Conservation (phyloP, 2,113 vertebrate genomes). For the Rana temporaria region DNA sequence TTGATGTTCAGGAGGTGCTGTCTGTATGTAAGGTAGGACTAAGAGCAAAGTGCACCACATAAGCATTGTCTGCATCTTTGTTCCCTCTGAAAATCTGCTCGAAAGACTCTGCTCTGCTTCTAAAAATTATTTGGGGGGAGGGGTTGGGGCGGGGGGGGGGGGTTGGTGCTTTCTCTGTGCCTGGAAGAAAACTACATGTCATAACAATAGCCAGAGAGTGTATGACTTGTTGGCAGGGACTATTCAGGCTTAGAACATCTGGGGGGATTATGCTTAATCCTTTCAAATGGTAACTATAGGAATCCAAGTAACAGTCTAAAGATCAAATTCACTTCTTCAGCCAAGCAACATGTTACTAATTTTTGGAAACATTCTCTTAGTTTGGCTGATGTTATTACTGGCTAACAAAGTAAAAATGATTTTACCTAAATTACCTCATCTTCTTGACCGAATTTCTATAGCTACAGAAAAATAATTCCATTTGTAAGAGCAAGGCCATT, state of each 20-base stretch:
- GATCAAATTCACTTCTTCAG: background rate
- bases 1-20: conserved; percentile 73
- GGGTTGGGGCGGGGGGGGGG: conserved; percentile 11
- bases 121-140: conserved; percentile 60
- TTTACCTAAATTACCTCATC: background rate
- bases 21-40: conserved; percentile 75
- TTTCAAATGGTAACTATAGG: conserved; percentile 4
- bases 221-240: conserved; percentile 84
- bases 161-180: conserved; percentile 73
- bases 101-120: background rate
- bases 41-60: conserved; percentile 68
- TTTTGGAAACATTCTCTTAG: background rate
- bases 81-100: background rate
- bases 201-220: conserved; percentile 96
- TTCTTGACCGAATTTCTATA: background rate
- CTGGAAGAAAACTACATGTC: conserved; percentile 82
- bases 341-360: background rate
- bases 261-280: conserved; percentile 42
- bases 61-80: conserved; percentile 35
- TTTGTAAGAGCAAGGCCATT: background rate
- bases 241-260: conserved; percentile 50
- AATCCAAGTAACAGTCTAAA: background rate
- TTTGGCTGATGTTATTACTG: background rate
- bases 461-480: background rate
- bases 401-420: background rate